Evolutionary conservation across 1,140 invertebrate species (phyloP).

Genomic region (Ganaspis sp.): DNA sequence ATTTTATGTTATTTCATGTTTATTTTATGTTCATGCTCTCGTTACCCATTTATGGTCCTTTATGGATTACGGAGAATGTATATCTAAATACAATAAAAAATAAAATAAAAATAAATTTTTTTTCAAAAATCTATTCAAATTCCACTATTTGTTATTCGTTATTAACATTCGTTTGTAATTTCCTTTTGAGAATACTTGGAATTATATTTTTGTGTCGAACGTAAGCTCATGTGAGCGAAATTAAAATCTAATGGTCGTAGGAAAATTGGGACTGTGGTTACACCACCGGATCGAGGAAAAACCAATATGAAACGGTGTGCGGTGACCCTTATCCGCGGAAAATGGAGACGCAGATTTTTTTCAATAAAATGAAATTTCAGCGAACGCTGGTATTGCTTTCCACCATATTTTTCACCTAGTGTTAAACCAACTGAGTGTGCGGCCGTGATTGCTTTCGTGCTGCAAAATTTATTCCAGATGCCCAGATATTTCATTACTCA

Average conservation of each 20-base stretch:
- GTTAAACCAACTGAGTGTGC: slow-evolving; percentile 13
- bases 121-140: background rate
- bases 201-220: background rate
- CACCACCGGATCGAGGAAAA: slow-evolving; percentile 20
- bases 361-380: slow-evolving; percentile 22
- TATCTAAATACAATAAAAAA: too few species aligned
- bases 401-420: background rate
- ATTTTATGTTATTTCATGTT: too few species aligned
- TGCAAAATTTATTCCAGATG: background rate
- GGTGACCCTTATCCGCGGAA: slow-evolving; percentile 16
- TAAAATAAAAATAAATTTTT: too few species aligned
- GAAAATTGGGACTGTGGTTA: slow-evolving; percentile 35
- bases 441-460: background rate
- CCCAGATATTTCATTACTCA: background rate
- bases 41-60: too few species aligned
- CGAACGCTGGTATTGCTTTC: slow-evolving; percentile 6
- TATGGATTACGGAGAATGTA: too few species aligned
- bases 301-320: slow-evolving; percentile 38
- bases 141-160: background rate
- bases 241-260: slow-evolving; percentile 6
- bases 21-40: too few species aligned
- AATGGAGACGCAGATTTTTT: slow-evolving; percentile 36
- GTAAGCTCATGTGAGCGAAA: background rate
- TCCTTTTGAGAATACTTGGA: background rate
- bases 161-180: too few species aligned